Evolutionary conservation across 2,113 vertebrate genomes (phyloP), one percentile per base, ranked within the genome.

Genomic region (Hippocampus mohnikei): DNA sequence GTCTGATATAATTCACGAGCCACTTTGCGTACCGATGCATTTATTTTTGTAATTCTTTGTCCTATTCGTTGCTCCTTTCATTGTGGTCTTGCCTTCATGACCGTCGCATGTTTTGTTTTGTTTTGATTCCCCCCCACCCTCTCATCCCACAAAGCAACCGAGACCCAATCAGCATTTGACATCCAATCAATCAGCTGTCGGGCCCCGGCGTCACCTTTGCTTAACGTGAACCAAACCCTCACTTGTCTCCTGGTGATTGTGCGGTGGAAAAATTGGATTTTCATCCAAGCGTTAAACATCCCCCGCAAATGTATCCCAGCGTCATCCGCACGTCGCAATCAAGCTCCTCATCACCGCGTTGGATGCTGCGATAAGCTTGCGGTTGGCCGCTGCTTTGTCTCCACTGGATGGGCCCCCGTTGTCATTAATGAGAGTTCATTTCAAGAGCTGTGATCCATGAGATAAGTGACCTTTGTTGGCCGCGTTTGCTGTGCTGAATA

Each of bases 241-340:
- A 55, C 81, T 72, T 63, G 74, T 88, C 87, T 86, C 82, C 20
- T 40, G 48, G 72, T 74, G 82, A 89, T 86, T 86, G 86, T 83
- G 72, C 50, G 73, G 70, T 68, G 63, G 13, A 65, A 76, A 88
- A 89, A 89, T 91, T 85, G 85, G 88, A 88, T 88, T 87, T 87
- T 80, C 79, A 83, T 78, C 75, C 85, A 77, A 81, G 71, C 79
- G 76, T 86, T 88, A 75, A 83, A 73, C 79, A 72, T 78, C 33
- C 33, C 68, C 71, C 68, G 58, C 16, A 78, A 75, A 87, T 76
- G 76, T 75, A 81, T 82, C 80, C 79, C 82, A 58, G 55, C 80
- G 85, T 72, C 71, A 78, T 86, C 77, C 80, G 52, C 44, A 53
- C 82, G 61, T 72, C 75, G 64, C 77, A 67, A 81, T 85, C 69